Evolutionary conservation across 2,113 vertebrate species (phyloP).

Genomic region (Rattus rattus): DNA sequence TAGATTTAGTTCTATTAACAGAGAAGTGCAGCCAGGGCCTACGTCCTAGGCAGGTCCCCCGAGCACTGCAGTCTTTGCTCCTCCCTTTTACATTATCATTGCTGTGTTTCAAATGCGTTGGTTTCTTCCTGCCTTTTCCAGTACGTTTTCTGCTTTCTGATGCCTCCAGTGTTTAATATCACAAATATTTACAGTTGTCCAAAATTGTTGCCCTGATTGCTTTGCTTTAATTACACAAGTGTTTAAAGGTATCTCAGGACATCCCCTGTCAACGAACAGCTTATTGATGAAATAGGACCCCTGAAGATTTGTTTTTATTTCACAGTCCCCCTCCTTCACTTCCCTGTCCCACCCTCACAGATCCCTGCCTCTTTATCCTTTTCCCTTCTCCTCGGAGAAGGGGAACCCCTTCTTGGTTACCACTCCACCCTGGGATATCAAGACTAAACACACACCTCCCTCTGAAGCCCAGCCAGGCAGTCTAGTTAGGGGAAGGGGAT

Average conservation of each 20-base stretch:
- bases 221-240: neutral
- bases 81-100: neutral
- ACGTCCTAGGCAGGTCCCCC: neutral
- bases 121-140: neutral
- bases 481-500: too few relatives aligned
- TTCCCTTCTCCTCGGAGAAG: too few relatives aligned
- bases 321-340: neutral
- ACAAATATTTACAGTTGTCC: neutral
- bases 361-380: too few relatives aligned
- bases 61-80: neutral
- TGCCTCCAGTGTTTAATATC: neutral
- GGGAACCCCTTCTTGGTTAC: too few relatives aligned
- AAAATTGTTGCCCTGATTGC: neutral
- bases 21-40: neutral
- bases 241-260: neutral
- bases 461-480: too few relatives aligned
- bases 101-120: neutral
- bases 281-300: neutral
- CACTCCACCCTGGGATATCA: too few relatives aligned
- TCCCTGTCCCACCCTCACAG: neutral
- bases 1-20: slow-evolving; percentile 55
- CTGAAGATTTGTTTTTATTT: neutral
- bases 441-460: too few relatives aligned
- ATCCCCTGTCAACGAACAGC: neutral
- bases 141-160: neutral